These are phyloP conservation scores for Pararge aegeria DNA, from an alignment of 1,140 invertebrate species.

Conservation along the genomic window DNA sequence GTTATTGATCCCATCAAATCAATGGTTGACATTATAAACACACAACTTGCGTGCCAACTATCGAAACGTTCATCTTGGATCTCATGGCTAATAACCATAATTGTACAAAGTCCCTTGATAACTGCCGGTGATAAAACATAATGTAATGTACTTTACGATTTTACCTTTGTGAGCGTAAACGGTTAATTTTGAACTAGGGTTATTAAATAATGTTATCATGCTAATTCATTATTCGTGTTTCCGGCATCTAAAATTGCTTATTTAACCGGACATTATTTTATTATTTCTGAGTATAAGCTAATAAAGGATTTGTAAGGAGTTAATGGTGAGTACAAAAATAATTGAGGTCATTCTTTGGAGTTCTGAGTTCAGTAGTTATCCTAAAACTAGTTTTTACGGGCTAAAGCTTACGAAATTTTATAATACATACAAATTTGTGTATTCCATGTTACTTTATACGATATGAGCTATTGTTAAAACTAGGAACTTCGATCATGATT, in stretches of 20 bases:
- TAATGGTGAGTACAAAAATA: too few relatives aligned
- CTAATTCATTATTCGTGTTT: constrained; percentile 4
- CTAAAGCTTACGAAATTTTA: too few relatives aligned
- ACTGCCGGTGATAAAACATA: constrained; percentile 14
- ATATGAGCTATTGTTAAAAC: too few relatives aligned
- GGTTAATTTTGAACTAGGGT: not conserved
- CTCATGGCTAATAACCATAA: constrained; percentile 26
- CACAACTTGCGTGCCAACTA: constrained; percentile 15
- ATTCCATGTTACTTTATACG: too few relatives aligned
- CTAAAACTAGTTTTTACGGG: too few relatives aligned
- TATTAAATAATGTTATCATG: constrained; percentile 16
- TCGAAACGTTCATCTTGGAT: constrained; percentile 10
- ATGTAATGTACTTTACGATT: constrained; percentile 11
- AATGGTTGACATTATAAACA: not conserved
- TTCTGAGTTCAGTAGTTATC: too few relatives aligned
- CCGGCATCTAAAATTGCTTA: not conserved
- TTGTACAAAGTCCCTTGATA: constrained; percentile 17
- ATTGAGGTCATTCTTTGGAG: too few relatives aligned
- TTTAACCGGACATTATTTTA: constrained; percentile 1
- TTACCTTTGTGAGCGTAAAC: constrained; percentile 6
- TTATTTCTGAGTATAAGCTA: not conserved
- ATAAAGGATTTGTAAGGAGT: not conserved
- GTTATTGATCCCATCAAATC: not conserved
- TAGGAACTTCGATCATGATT: too few relatives aligned
- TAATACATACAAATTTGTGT: too few relatives aligned